Evolutionary conservation across 53 echinoderm and acorn worm species (phyloP).

Genomic region (Holothuria leucospilota): DNA sequence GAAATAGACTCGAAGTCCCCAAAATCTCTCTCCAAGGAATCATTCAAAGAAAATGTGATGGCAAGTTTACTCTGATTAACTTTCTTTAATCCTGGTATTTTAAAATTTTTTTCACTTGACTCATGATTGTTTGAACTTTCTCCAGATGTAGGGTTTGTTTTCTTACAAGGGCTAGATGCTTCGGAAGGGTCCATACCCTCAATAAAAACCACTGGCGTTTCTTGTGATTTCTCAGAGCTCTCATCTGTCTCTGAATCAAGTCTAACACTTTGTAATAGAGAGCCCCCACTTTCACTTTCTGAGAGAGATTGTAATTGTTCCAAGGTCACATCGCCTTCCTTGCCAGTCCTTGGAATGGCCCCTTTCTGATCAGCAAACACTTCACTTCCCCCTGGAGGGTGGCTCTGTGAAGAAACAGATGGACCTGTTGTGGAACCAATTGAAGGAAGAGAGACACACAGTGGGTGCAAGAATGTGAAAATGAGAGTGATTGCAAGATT

Average conservation of each 20-base stretch:
- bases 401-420: slow-evolving; percentile 37
- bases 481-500: not conserved
- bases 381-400: not conserved
- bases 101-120: not conserved
- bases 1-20: no score
- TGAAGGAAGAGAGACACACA: slow-evolving; percentile 11
- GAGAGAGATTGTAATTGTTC: no score
- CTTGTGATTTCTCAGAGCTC: not conserved
- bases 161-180: no score
- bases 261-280: slow-evolving; percentile 6
- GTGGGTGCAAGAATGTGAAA: slow-evolving; percentile 15
- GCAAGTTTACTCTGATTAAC: slow-evolving; percentile 17
- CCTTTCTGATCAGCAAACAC: no score
- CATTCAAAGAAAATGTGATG: slow-evolving; percentile 4
- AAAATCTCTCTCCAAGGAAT: not conserved
- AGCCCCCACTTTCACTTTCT: not conserved
- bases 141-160: no score
- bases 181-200: no score
- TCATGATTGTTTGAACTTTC: not conserved
- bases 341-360: no score
- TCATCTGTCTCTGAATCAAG: slow-evolving; percentile 9
- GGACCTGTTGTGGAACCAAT: slow-evolving; percentile 35
- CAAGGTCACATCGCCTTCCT: no score
- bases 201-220: not conserved
- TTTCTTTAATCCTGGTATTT: not conserved